Evolutionary conservation across 2,888 invertebrate genomes (phyloP).

Genomic region (Cataglyphis altisquamis): DNA sequence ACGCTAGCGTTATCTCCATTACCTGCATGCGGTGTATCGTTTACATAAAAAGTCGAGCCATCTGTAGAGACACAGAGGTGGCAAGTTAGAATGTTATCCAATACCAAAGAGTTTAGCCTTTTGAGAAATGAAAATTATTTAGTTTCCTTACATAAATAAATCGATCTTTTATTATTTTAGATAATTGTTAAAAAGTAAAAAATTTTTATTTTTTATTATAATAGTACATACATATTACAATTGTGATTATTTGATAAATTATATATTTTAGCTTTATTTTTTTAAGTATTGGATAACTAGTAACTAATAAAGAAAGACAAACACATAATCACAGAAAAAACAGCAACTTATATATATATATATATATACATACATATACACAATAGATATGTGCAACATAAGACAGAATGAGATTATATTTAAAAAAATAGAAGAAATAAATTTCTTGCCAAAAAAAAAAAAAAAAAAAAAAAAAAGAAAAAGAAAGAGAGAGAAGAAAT

Average conservation of each 20-base stretch:
- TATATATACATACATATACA: not conserved
- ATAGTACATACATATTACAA: not conserved
- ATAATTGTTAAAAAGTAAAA: not conserved
- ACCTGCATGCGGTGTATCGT: conserved; percentile 86
- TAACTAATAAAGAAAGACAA: conserved; percentile 61
- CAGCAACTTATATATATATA: too few relatives aligned
- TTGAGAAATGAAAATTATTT: conserved; percentile 54
- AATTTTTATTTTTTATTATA: not conserved
- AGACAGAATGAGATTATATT: not conserved
- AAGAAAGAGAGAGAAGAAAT: too few relatives aligned
- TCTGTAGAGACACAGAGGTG: conserved; percentile 84
- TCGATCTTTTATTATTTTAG: conserved; percentile 2
- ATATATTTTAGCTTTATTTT: conserved; percentile 48
- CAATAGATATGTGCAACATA: conserved; percentile 38
- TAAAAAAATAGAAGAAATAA: not conserved
- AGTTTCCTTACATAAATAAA: conserved; percentile 20
- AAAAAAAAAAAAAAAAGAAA: too few relatives aligned
- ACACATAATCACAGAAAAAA: conserved; percentile 59
- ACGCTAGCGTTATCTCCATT: conserved; percentile 87
- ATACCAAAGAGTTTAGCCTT: conserved; percentile 78
- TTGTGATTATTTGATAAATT: conserved; percentile 2
- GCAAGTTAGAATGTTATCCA: conserved; percentile 85
- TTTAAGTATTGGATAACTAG: conserved; percentile 84
- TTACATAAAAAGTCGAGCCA: conserved; percentile 86
- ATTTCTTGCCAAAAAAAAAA: conserved; percentile 17